Conservation (phyloP, 2,113 vertebrate genomes). For the Callipepla californica region DNA sequence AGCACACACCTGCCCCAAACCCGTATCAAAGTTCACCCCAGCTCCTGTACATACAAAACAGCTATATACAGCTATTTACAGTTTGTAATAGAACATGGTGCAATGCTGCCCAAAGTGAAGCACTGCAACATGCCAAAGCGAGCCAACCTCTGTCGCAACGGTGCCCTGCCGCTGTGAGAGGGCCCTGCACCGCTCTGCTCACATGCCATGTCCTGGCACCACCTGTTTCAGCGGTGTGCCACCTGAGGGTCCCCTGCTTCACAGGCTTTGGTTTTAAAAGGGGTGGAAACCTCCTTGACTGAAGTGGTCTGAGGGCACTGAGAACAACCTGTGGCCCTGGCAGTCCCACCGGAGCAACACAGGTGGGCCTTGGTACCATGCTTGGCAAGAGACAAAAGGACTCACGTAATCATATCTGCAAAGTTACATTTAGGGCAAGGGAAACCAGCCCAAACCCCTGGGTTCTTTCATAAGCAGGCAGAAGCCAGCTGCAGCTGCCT, state of each 20-base stretch:
- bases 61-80: constrained; percentile 69
- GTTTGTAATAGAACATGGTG: constrained; percentile 58
- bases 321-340: background rate
- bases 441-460: too few species aligned
- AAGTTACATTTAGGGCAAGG: background rate
- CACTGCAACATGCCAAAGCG: background rate
- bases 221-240: background rate
- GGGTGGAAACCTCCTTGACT: constrained; percentile 1
- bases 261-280: constrained; percentile 4
- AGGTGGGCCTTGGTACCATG: background rate
- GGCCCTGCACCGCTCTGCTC: background rate
- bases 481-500: background rate
- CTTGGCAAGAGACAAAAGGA: background rate
- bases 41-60: constrained; percentile 63
- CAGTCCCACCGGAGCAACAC: background rate
- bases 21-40: constrained; percentile 75
- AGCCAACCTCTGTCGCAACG: constrained; percentile 35
- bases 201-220: background rate
- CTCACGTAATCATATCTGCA: background rate
- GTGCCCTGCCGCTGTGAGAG: background rate
- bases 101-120: constrained; percentile 25
- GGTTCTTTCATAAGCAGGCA: background rate
- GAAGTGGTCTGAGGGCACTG: background rate
- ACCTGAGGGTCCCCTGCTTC: background rate
- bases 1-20: constrained; percentile 75